Evolutionary conservation across 1,140 invertebrate genomes (phyloP).

Genomic region (Tenebrio molitor): DNA sequence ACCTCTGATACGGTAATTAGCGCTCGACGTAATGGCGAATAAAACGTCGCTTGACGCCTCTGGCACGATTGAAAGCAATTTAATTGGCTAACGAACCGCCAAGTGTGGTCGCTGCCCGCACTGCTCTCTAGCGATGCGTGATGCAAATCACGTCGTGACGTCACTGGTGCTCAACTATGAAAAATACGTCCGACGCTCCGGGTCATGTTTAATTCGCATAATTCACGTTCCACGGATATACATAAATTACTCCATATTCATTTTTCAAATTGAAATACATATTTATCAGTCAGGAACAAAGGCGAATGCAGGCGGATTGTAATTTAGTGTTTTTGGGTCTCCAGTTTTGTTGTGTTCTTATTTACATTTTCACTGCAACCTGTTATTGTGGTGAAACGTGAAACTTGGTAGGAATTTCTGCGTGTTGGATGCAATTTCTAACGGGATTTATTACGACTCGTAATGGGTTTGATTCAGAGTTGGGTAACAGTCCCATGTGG

Average conservation of each 20-base stretch:
- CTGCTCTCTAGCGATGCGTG: slow-evolving; percentile 16
- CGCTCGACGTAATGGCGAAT: slow-evolving; percentile 41
- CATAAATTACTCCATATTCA: slow-evolving; percentile 18
- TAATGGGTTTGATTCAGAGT: slow-evolving; percentile 1
- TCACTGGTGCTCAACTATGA: slow-evolving; percentile 10
- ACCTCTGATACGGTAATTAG: too few relatives aligned
- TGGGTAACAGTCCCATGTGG: not conserved
- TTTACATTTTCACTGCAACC: slow-evolving; percentile 22
- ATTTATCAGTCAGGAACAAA: not conserved
- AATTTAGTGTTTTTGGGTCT: too few relatives aligned
- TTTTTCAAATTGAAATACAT: slow-evolving; percentile 28
- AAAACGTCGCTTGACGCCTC: slow-evolving; percentile 47
- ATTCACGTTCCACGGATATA: not conserved
- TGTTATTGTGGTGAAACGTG: not conserved
- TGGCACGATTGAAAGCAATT: slow-evolving; percentile 53
- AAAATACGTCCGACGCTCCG: slow-evolving; percentile 9
- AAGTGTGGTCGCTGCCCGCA: slow-evolving; percentile 41
- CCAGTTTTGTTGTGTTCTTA: not conserved
- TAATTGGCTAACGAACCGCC: slow-evolving; percentile 58
- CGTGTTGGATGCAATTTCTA: not conserved
- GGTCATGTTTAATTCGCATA: slow-evolving; percentile 4
- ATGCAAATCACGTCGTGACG: slow-evolving; percentile 21
- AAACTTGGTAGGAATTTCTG: not conserved
- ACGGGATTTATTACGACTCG: not conserved
- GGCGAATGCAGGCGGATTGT: not conserved